A percentile compares a stretch with the other conserved stretches of the same genome.
phyloP scores from a whole-genome alignment of 2,113 vertebrate species.

The Nannobrachium achirus region DNA sequence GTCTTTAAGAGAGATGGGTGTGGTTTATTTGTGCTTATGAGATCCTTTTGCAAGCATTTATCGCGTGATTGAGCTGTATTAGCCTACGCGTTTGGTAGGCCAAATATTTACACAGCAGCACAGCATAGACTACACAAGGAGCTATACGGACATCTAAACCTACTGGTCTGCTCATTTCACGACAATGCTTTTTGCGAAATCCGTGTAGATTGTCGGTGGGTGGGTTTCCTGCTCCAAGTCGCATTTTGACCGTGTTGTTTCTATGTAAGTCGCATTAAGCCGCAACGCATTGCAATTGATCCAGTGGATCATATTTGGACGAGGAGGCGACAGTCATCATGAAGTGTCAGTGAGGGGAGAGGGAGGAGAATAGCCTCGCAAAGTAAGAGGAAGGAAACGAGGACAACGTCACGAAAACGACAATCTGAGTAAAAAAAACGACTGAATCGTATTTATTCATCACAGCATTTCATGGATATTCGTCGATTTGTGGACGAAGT shows the following conservation, averaged over 20 bases:
- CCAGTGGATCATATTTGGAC: slow-evolving; percentile 47
- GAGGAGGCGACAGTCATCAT: slow-evolving; percentile 45
- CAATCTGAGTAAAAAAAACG: slow-evolving; percentile 58
- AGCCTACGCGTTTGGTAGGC: slow-evolving; percentile 41
- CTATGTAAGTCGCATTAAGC: slow-evolving; percentile 1
- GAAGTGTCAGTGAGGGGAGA: slow-evolving; percentile 44
- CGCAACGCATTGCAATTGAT: slow-evolving; percentile 29
- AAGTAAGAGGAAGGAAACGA: slow-evolving; percentile 63
- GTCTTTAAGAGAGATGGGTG: slow-evolving; percentile 71
- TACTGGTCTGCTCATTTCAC: neutral
- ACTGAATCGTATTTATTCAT: slow-evolving; percentile 42
- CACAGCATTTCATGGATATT: slow-evolving; percentile 40
- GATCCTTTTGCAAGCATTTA: slow-evolving; percentile 53
- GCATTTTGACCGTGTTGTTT: slow-evolving; percentile 19
- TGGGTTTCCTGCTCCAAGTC: slow-evolving; percentile 25
- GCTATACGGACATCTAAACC: neutral
- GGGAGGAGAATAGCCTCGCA: slow-evolving; percentile 38
- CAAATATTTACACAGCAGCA: slow-evolving; percentile 6
- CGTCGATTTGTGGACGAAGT: slow-evolving; percentile 48
- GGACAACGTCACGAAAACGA: slow-evolving; percentile 72
- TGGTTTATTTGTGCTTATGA: slow-evolving; percentile 69
- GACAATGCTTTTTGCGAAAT: neutral
- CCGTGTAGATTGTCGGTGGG: slow-evolving; percentile 30
- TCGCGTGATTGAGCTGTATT: slow-evolving; percentile 50
- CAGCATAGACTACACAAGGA: neutral